Base-by-base conservation (phyloP, 2,797 vertebrate species). In the Semaprochilodus insignis region DNA sequence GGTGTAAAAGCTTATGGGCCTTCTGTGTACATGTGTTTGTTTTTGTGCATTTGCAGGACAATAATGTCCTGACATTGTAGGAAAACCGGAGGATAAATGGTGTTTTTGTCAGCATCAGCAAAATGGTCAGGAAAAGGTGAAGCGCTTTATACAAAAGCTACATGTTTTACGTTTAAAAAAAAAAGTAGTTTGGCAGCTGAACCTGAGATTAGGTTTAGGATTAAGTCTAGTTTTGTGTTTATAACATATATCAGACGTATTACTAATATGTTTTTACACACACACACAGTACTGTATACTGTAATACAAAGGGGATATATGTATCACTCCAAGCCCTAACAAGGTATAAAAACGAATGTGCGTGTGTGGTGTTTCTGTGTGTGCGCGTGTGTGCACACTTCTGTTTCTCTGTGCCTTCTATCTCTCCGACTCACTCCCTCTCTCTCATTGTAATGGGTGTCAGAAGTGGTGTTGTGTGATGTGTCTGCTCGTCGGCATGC, bases 11-110 rank as follows among this genome's bases (percentile, higher is more conserved):
- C 71, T 87, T 6, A 70, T 65, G 83, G 54, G 74, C 48, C 86
- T 77, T 44, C 2, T 72, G 83, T 87, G 81, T 72, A 25, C 10
- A 51, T 81, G 81, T 75, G 66, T 17, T 23, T 72, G 82, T 78
- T 52, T 71, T 78, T 71, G 51, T 25, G 25, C 59, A 62, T 62
- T 62, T 62, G 23, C 59, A 62, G n/a, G 59, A 25, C 59, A 23
- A 1, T 14, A 19, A 23, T 25, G n/a, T 13, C 3, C 8, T 23
- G 23, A 2, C 1, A 4, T 3, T 62, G n/a, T 60, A 44, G n/a
- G 23, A 14, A 25, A 62, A 62, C 21, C 8, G 6, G n/a, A 23
- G 59, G 7, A 62, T 8, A 62, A 11, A 14, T 11, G 2, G 25
- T 25, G 59, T 23, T 62, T 62, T 62, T 23, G 16, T 17, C 54